Base-by-base conservation (phyloP, 1,140 invertebrate species). In the Whitmania pigra region DNA sequence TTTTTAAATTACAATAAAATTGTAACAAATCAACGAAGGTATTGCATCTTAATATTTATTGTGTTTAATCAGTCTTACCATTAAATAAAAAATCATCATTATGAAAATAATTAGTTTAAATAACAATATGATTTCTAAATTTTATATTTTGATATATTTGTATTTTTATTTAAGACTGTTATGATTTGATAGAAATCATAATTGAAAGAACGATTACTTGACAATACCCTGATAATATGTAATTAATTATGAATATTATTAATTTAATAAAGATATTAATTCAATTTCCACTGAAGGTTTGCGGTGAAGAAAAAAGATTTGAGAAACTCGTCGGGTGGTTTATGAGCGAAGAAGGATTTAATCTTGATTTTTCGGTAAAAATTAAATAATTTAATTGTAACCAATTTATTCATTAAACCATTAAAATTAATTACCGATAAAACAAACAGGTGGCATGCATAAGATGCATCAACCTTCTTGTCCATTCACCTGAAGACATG, bases 401-500 rank as follows among this genome's bases (percentile, higher is more conserved):
- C n/a, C n/a, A n/a, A n/a, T n/a, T n/a, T n/a, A n/a, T n/a, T n/a
- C n/a, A n/a, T n/a, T n/a, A n/a, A n/a, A n/a, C n/a, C n/a, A n/a
- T n/a, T n/a, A n/a, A n/a, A n/a, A n/a, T n/a, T n/a, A n/a, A n/a
- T n/a, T n/a, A n/a, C n/a, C n/a, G n/a, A n/a, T n/a, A n/a, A n/a
- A n/a, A n/a, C n/a, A n/a, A n/a, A 11, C 20, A 63, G 57, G 57
- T 63, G 57, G 57, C 57, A 1, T 63, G 57, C 57, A 20, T 63
- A n/a, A 63, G 57, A 63, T 63, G 57, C 29, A 63, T 63, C 20
- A 63, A 63, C 57, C 29, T 63, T 6, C 20, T 63, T 11, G 57
- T 63, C 29, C 57, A 63, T 63, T 63, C 57, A 63, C 22, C 57
- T 13, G 22, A 63, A 63, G 57, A 63, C 57, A 63, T 63, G 22